Evolutionary conservation across 2,113 vertebrate species (phyloP), one percentile per base, ranked within the genome.

Genomic region (Lepisosteus oculatus): DNA sequence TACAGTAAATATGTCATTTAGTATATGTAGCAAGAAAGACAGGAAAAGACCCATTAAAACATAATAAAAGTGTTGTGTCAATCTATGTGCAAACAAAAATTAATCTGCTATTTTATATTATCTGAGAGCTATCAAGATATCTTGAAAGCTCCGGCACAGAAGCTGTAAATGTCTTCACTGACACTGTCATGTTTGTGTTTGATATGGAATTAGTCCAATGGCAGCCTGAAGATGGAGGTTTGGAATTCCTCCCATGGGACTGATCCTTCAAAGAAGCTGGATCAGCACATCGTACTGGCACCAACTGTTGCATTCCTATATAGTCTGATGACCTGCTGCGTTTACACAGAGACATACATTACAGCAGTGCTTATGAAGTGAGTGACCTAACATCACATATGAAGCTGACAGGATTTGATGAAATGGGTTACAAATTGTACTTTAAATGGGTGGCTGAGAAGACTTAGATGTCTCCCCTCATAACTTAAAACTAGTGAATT

Each of bases 251-350:
- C 86, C 78, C 84, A 86, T 83, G 82, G 78, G 76, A 76, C 78
- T 51, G 71, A 81, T 81, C 77, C 80, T 78, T 77, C 68, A 71
- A 79, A 73, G 78, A 65, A 83, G 78, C 81, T 81, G 83, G 83
- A 79, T 90, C 88, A 84, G 85, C 83, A 85, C 86, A 88, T 77
- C 81, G 74, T 73, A 81, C 29, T 82, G 75, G 78, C 82, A 87
- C 83, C 85, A 79, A 81, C 83, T 76, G 78, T 76, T 89, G 80
- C 84, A 86, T 88, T 79, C 85, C 87, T 84, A 75, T 55, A 70
- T 8, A 81, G 78, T 79, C 61, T 77, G 81, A 85, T 82, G 86
- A 80, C 83, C 65, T 80, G 70, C 29, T 76, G 79, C 85, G 77
- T 81, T 75, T 76, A 87, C 83, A 79, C 75, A 83, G 67, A 76